Evolutionary conservation across 2,888 invertebrate genomes (phyloP), one percentile per base, ranked within the genome.

Genomic region (Chalcosyrphus nemorum): DNA sequence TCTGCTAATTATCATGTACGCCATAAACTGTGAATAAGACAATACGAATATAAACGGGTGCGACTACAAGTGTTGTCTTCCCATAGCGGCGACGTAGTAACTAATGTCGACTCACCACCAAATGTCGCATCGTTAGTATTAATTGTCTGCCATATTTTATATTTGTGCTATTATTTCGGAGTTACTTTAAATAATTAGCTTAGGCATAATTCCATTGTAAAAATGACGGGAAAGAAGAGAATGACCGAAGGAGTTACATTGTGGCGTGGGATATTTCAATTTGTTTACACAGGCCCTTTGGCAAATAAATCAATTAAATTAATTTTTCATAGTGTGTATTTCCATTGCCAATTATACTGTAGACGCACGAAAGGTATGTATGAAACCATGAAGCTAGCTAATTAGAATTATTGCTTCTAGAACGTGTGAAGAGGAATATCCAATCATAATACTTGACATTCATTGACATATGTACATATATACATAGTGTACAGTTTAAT

Each of bases 11-110:
- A 59, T 27, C 29, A 29, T 41, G 29, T 43, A 13, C 21, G 6
- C 1, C 11, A 43, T 27, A 27, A 63, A 45, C 7, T 38, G 4
- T 24, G 29, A 63, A 43, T 24, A 29, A 24, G 32, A 13, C 7
- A 35, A 68, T 57, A 56, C 24, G 11, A 65, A 68, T 54, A 56
- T 65, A 56, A 71, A 65, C 43, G 65, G 71, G 78, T 56, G 56
- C 57, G 65, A 65, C 70, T 66, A n/a, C 50, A 27, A 45, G 54
- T 52, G 35, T 50, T 21, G 32, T 32, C 68, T 76, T 61, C 43
- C 52, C 41, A 15, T 7, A 50, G 21, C 27, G 50, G 29, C 68
- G 24, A 32, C 17, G 29, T 21, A 52, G 15, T n/a, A n/a, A n/a
- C n/a, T n/a, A n/a, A n/a, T 61, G 52, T 52, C 35, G 43, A 45